Conservation (phyloP, 2,888 invertebrate genomes). For the Drosophila fungiperda region DNA sequence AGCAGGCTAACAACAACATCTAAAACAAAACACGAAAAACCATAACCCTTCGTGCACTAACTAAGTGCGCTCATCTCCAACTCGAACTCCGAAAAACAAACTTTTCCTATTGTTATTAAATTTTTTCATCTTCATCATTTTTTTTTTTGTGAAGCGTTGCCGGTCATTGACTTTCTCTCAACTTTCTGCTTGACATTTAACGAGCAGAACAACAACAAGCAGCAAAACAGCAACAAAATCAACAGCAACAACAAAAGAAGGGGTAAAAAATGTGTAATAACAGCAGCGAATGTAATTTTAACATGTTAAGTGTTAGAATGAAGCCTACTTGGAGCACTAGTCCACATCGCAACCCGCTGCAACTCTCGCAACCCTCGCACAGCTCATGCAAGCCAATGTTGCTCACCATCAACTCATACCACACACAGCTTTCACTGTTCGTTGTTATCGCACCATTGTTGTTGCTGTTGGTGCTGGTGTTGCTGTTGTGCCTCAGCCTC, state of each 20-base stretch:
- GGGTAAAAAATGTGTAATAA: conserved; percentile 35
- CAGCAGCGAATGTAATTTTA: conserved; percentile 67
- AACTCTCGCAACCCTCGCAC: not conserved
- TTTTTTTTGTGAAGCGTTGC: conserved; percentile 26
- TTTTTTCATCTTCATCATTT: conserved; percentile 43
- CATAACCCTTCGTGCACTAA: conserved; percentile 61
- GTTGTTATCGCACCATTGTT: conserved; percentile 9
- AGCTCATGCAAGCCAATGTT: conserved; percentile 2
- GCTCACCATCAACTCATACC: conserved; percentile 4
- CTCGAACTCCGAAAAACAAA: conserved; percentile 73
- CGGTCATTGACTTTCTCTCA: conserved; percentile 76
- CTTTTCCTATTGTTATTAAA: conserved; percentile 74
- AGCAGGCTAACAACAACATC: not conserved
- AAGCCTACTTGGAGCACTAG: conserved; percentile 70
- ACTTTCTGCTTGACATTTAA: conserved; percentile 76
- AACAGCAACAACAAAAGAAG: conserved; percentile 7
- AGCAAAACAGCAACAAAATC: conserved; percentile 35
- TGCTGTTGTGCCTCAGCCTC: conserved; percentile 28
- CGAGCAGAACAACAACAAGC: conserved; percentile 57
- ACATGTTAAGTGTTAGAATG: conserved; percentile 80
- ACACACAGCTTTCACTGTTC: conserved; percentile 24
- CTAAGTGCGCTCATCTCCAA: conserved; percentile 74
- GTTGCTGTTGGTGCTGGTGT: conserved; percentile 25
- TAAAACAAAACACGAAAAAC: conserved; percentile 28
- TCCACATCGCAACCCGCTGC: not conserved